Evolutionary conservation across 2,113 vertebrate species (phyloP), one percentile per base, ranked within the genome.

Genomic region (Girardinichthys multiradiatus): DNA sequence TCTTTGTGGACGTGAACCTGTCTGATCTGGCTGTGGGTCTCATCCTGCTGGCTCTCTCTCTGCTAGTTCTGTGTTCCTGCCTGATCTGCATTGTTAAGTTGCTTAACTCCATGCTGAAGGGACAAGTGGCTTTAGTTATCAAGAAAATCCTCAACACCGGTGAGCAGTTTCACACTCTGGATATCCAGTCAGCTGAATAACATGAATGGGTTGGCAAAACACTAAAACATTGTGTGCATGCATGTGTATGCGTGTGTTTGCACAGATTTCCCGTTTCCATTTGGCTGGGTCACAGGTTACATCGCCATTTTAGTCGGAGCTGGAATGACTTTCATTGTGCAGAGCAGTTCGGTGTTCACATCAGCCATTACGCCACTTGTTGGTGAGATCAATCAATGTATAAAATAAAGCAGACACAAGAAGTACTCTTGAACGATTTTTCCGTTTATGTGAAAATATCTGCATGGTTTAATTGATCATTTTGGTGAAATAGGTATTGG

Each of bases 301-400:
- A 83, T 99, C 65, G 97, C 98, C 65, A 98, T 99, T 86, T 17
- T 96, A 0, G 96, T 97, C 0, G 98, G 98, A 35, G 97, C 98
- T 4, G 96, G 94, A 65, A 97, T 99, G 96, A 99, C 98, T 30
- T 98, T 99, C 2, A 86, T 98, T 0, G 96, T 99, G n/a, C 97
- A 99, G 90, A 99, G 98, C 84, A 99, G 97, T 73, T 99, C 98
- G 0, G 96, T 99, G 69, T 99, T 99, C 90, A 98, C 97, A 0
- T 98, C 98, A 0, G 96, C 97, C 26, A 94, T 99, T 70, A 99
- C 96, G 51, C 98, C 97, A 0, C 96, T 99, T 66, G 96, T 99
- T 17, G 98, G 97, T 99, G 85, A 95, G 96, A 64, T 35, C 57
- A 71, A 9, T 42, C 13, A 54, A 54, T n/a, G 48, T n/a, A 2